Conservation (phyloP, 2,888 invertebrate genomes). For the Eupithecia pulchellata region DNA sequence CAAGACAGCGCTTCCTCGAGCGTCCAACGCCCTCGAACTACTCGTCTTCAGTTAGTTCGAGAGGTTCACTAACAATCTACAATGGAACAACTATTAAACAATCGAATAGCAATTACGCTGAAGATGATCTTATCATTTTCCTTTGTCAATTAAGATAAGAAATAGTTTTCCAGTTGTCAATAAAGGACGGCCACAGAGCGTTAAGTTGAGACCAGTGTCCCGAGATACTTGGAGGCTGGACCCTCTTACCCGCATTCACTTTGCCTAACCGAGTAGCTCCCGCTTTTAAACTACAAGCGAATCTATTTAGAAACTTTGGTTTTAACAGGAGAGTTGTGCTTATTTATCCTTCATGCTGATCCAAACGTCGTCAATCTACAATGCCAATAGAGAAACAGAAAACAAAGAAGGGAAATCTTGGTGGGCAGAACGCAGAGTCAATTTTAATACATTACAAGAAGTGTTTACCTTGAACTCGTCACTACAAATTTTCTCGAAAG, state of each 20-base stretch:
- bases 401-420: slow-evolving; percentile 50
- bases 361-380: slow-evolving; percentile 52
- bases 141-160: slow-evolving; percentile 60
- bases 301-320: slow-evolving; percentile 60
- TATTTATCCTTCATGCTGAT: slow-evolving; percentile 64
- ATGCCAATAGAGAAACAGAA: slow-evolving; percentile 56
- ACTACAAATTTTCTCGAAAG: slow-evolving; percentile 62
- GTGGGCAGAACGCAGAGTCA: slow-evolving; percentile 53
- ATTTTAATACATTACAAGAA: slow-evolving; percentile 82
- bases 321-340: slow-evolving; percentile 69
- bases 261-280: slow-evolving; percentile 68
- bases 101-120: slow-evolving; percentile 38
- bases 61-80: slow-evolving; percentile 40
- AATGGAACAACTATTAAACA: slow-evolving; percentile 44
- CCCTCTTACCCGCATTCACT: slow-evolving; percentile 77
- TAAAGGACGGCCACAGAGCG: slow-evolving; percentile 68
- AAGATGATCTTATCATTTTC: slow-evolving; percentile 47
- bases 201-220: slow-evolving; percentile 68
- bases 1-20: slow-evolving; percentile 10
- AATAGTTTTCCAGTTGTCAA: slow-evolving; percentile 58
- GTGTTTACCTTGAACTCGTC: slow-evolving; percentile 55
- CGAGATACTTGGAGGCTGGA: slow-evolving; percentile 83
- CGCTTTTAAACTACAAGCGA: slow-evolving; percentile 74
- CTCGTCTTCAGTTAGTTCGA: slow-evolving; percentile 10
- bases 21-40: neutral